These are phyloP conservation scores for Anas bahamensis DNA, from an alignment of 2,797 vertebrate genomes.

Conservation along the genomic window DNA sequence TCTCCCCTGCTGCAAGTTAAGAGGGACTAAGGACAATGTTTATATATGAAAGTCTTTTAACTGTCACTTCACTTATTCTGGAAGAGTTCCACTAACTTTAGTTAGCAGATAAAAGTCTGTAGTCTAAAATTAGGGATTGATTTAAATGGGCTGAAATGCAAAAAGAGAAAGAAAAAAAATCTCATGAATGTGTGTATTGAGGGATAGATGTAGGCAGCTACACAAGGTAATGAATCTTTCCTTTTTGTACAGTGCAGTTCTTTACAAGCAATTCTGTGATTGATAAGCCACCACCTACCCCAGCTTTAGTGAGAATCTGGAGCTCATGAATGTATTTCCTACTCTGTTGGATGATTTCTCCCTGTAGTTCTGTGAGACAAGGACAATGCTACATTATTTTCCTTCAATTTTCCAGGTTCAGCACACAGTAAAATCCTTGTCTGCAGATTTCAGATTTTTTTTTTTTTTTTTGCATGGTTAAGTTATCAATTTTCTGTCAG, in stretches of 20 bases:
- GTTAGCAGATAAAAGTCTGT: background rate
- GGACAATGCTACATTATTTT: constrained; percentile 16
- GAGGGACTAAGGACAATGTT: background rate
- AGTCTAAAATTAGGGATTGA: background rate
- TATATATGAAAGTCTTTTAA: background rate
- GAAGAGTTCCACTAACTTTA: background rate
- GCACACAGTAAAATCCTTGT: constrained; percentile 44
- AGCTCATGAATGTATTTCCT: constrained; percentile 2
- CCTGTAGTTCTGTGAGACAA: background rate
- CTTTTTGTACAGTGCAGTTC: background rate
- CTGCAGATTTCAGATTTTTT: constrained; percentile 30
- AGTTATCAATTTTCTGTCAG: constrained; percentile 57
- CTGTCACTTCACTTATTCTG: background rate
- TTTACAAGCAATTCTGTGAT: background rate
- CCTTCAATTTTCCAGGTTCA: background rate
- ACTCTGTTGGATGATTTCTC: background rate
- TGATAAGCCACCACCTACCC: background rate
- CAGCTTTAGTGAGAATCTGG: background rate
- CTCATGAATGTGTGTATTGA: background rate
- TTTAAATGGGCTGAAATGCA: background rate
- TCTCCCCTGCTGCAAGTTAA: background rate
- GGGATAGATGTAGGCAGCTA: background rate
- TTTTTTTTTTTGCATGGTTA: constrained; percentile 5
- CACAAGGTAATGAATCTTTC: background rate
- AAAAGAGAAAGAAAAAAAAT: background rate